Evolutionary conservation across 2,797 vertebrate species (phyloP).

Genomic region (Microctenopoma stevenorrisi): DNA sequence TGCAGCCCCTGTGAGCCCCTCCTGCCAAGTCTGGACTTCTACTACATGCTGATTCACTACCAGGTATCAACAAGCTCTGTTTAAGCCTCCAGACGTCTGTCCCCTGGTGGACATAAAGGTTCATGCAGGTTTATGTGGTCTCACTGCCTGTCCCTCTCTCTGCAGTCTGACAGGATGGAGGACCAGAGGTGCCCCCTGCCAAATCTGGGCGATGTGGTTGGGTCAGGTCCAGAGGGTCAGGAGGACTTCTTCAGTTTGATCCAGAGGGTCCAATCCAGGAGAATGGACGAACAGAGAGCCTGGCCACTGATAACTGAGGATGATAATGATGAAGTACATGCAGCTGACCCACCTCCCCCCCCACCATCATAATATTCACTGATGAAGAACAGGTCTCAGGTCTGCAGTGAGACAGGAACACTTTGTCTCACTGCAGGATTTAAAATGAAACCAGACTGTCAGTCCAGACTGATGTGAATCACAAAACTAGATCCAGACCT

Average conservation of each 20-base stretch:
- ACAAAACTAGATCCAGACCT: no score
- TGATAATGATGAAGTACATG: neutral
- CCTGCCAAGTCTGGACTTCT: conserved; percentile 89
- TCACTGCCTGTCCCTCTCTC: conserved; percentile 11
- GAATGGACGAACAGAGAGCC: conserved; percentile 91
- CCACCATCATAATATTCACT: conserved; percentile 19
- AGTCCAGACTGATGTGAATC: neutral
- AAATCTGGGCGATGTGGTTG: conserved; percentile 80
- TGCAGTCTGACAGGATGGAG: conserved; percentile 84
- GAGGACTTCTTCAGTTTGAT: conserved; percentile 94
- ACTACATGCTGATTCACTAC: conserved; percentile 94
- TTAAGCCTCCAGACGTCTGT: no score
- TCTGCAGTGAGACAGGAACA: neutral
- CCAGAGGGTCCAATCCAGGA: conserved; percentile 91
- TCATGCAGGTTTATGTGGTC: neutral
- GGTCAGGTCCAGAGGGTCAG: conserved; percentile 43
- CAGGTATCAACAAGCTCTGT: conserved; percentile 82
- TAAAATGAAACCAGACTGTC: neutral
- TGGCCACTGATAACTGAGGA: conserved; percentile 19
- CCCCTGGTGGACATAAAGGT: no score
- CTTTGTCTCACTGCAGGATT: neutral
- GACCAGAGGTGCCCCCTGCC: conserved; percentile 92
- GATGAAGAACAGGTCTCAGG: conserved; percentile 11
- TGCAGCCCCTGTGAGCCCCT: conserved; percentile 63
- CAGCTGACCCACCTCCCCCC: neutral